Conservation (phyloP, 2,888 invertebrate genomes). For the Emmelina monodactyla region DNA sequence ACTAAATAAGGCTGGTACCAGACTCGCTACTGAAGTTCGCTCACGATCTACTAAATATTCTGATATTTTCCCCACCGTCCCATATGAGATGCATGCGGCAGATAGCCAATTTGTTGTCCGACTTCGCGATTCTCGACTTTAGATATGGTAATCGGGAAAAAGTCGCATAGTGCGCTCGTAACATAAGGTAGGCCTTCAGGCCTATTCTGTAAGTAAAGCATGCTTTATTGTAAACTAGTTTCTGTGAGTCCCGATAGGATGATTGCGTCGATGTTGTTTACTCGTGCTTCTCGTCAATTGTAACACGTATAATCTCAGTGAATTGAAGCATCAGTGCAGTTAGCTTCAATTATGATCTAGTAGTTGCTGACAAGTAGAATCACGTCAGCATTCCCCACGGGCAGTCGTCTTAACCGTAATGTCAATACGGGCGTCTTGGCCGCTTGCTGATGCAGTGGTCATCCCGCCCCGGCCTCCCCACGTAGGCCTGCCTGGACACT, state of each 20-base stretch:
- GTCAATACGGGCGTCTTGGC: constrained; percentile 41
- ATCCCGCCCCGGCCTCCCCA: constrained; percentile 22
- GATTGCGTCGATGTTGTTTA: too few species aligned
- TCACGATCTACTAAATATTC: constrained; percentile 46
- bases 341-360: constrained; percentile 8
- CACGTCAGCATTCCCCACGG: constrained; percentile 34
- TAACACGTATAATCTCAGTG: too few species aligned
- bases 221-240: too few species aligned
- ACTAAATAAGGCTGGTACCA: constrained; percentile 39
- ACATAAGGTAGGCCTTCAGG: too few species aligned
- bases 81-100: constrained; percentile 45
- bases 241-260: too few species aligned
- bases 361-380: constrained; percentile 20
- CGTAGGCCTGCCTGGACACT: constrained; percentile 47
- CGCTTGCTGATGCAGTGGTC: constrained; percentile 31
- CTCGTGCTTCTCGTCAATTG: too few species aligned
- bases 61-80: constrained; percentile 24
- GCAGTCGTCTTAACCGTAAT: constrained; percentile 22
- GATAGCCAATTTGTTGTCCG: constrained; percentile 48
- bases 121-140: constrained; percentile 32
- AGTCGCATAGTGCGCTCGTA: constrained; percentile 21
- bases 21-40: constrained; percentile 26
- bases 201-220: too few species aligned
- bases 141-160: constrained; percentile 54
- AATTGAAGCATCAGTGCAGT: too few species aligned